These are phyloP conservation scores for Delichon dasypus DNA, from an alignment of 2,797 vertebrate species.

Conservation along the genomic window DNA sequence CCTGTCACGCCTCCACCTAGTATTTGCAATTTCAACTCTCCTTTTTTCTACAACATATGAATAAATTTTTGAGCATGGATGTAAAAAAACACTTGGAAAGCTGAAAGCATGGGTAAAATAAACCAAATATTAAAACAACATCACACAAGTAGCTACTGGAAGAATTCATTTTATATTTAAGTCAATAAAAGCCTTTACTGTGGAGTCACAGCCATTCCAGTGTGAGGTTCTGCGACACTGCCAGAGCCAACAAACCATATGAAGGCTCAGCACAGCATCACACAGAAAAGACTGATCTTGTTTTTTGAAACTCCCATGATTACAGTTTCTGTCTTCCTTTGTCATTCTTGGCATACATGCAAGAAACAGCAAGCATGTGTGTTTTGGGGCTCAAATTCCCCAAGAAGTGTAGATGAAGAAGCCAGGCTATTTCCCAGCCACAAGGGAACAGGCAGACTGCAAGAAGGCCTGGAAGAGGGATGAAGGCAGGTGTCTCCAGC, in stretches of 20 bases:
- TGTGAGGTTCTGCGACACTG: neutral
- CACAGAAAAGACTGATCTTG: neutral
- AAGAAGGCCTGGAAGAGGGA: neutral
- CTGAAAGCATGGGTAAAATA: neutral
- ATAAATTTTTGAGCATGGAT: neutral
- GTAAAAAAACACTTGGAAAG: neutral
- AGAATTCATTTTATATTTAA: neutral
- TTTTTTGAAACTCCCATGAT: neutral
- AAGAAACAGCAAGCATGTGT: neutral
- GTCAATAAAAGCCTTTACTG: neutral
- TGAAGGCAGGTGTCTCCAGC: slow-evolving; percentile 55
- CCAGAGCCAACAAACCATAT: neutral
- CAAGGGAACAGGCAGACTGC: neutral
- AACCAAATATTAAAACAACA: neutral
- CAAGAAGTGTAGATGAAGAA: neutral
- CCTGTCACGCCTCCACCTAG: neutral
- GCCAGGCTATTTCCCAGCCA: neutral
- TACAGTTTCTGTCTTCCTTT: neutral
- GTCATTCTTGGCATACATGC: neutral
- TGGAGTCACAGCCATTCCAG: neutral
- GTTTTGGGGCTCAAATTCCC: neutral
- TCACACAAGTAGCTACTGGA: neutral
- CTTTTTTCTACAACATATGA: neutral
- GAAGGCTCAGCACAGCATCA: neutral
- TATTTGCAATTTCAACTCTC: neutral